Evolutionary conservation across 1,140 invertebrate genomes (phyloP), one percentile per base, ranked within the genome.

Genomic region (Bombyx mandarina): DNA sequence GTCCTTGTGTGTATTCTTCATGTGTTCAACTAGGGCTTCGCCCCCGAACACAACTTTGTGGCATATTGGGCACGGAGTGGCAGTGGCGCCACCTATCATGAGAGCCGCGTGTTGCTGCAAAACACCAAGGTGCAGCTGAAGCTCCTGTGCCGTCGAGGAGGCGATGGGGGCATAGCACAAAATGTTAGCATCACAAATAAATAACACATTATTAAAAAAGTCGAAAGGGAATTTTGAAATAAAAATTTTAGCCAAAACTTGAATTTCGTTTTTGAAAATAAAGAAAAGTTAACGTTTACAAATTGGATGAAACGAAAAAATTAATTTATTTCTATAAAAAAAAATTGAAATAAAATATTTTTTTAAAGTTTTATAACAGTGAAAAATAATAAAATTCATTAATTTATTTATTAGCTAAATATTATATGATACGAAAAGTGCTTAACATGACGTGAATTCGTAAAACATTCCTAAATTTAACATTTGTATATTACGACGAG

Each of bases 1-100:
- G 78, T 98, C 96, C 90, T 97, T 97, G 88, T 98, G 96, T 44
- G 95, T 95, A 82, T 95, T 94, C 88, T 97, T 97, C 96, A 97
- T 97, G 85, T 98, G 96, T 83, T 97, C 96, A 90, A 98, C 96
- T 52, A 98, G 91, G 50, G 95, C 94, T 87, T 97, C 96, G 56
- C 93, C 93, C 64, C 95, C 95, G 73, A 97, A 91, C 89, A 97
- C 96, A 72, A 97, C 92, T 89, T 97, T 97, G 90, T 97, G 95
- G 89, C 96, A 97, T 67, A 97, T 91, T 45, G 95, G 95, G 88
- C 96, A 97, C 67, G 93, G 94, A 58, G 95, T 96, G 67, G 94
- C 94, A 77, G 96, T 96, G 48, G 95, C 95, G 66, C 95, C 95
- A 67, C 95, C 95, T 75, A 93, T 93, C 88, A 96, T 94, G 75